phyloP scores from a whole-genome alignment of 2,797 vertebrate genomes.

The Brotogeris chrysoptera region DNA sequence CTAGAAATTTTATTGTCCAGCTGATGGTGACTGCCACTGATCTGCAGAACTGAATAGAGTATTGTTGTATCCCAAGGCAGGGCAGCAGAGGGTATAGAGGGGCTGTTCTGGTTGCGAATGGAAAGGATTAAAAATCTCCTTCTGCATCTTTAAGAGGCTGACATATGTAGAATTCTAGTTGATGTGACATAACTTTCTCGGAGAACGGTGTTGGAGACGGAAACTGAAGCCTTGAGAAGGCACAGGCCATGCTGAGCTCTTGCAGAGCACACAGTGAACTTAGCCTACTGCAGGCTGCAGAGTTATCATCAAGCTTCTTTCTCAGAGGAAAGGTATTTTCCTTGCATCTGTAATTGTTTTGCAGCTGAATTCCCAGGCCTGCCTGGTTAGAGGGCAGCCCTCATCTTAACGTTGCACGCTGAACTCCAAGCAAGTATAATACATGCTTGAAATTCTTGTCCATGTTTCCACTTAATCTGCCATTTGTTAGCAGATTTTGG shows the following conservation, averaged over 20 bases:
- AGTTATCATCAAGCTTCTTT: background rate
- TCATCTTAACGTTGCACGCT: background rate
- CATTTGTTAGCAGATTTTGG: slow-evolving; percentile 57
- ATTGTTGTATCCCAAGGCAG: background rate
- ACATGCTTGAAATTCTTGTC: slow-evolving; percentile 72
- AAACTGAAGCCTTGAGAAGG: background rate
- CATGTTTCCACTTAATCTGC: slow-evolving; percentile 68
- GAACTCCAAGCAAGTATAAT: slow-evolving; percentile 47
- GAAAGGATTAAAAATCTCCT: background rate
- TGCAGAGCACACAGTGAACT: background rate
- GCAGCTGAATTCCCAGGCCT: slow-evolving; percentile 39
- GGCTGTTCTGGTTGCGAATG: background rate
- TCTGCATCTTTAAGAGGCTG: background rate
- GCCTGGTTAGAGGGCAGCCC: slow-evolving; percentile 11
- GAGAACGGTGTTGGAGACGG: background rate
- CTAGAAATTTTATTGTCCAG: background rate
- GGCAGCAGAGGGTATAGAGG: background rate
- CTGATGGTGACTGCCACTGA: background rate
- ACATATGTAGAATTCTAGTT: background rate
- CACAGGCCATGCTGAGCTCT: background rate
- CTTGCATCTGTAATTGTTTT: slow-evolving; percentile 22
- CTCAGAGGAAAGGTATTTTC: slow-evolving; percentile 37
- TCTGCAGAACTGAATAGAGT: background rate
- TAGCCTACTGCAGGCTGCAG: background rate
- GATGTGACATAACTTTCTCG: accelerated